These are phyloP conservation scores for Halcyon smyrnensis DNA, from an alignment of 2,797 vertebrate genomes.

Conservation along the genomic window DNA sequence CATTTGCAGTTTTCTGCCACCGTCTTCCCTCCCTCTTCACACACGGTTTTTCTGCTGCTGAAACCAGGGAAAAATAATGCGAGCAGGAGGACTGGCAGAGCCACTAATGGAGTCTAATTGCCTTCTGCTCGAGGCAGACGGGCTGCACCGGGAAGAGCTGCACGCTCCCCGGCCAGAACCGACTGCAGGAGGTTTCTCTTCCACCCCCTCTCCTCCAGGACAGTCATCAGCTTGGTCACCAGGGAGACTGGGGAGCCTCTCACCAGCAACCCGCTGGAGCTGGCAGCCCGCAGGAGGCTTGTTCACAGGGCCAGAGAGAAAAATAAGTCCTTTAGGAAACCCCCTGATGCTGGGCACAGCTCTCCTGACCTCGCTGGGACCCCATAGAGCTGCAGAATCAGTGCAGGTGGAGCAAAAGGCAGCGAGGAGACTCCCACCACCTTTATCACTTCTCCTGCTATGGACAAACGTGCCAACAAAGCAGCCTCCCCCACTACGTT, in stretches of 20 bases:
- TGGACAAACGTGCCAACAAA: not conserved
- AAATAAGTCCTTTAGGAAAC: not conserved
- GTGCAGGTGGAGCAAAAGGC: not conserved
- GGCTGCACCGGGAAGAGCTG: not conserved
- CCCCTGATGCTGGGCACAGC: not conserved
- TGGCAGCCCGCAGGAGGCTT: not conserved
- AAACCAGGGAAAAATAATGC: not conserved
- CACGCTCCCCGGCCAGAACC: not conserved
- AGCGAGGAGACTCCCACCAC: not conserved
- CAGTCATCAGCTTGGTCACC: not conserved
- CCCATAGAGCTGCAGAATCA: not conserved
- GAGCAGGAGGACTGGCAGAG: not conserved
- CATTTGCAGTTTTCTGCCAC: not conserved
- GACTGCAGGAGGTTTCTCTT: not conserved
- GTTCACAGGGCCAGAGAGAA: not conserved
- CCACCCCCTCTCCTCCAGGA: not conserved
- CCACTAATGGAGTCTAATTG: constrained; percentile 49
- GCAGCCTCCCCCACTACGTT: not conserved
- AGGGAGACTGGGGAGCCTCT: constrained; percentile 27
- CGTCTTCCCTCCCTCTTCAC: not conserved
- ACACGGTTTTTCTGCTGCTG: not conserved
- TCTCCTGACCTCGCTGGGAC: not conserved
- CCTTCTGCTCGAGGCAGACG: constrained; percentile 21
- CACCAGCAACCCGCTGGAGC: not conserved
- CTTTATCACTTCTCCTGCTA: not conserved